phyloP scores from a whole-genome alignment of 2,113 vertebrate species.

The Zootoca vivipara region DNA sequence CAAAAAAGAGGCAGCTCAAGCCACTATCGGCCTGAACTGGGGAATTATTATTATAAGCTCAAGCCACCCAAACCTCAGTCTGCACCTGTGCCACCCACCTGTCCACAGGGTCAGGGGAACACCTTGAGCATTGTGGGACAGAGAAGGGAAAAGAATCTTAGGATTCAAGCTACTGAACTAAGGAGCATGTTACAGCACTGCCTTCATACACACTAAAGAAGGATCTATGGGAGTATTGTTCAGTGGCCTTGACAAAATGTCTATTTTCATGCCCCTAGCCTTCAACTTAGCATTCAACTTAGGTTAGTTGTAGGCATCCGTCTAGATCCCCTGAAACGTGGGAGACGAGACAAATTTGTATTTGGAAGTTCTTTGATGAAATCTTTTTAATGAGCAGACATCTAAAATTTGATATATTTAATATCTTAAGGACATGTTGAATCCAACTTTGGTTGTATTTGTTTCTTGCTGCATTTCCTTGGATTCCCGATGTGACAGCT shows the following conservation, averaged over 20 bases:
- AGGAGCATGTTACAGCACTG: no score
- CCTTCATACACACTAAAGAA: not conserved
- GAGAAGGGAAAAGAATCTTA: no score
- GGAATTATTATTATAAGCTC: no score
- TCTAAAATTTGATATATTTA: constrained; percentile 35
- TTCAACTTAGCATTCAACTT: not conserved
- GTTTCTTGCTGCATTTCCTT: not conserved
- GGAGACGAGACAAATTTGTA: constrained; percentile 22
- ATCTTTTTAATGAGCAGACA: constrained; percentile 58
- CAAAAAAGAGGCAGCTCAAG: no score
- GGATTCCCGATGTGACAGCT: not conserved
- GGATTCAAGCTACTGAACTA: no score
- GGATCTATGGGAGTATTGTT: not conserved
- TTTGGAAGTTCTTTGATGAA: constrained; percentile 38
- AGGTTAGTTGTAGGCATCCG: constrained; percentile 28
- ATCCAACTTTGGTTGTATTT: constrained; percentile 4
- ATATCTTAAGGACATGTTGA: constrained; percentile 12
- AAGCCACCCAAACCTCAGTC: no score
- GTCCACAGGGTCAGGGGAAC: no score
- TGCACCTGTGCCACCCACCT: no score
- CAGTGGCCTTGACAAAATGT: not conserved
- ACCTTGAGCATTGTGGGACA: no score
- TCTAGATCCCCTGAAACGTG: constrained; percentile 12
- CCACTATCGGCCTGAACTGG: no score
- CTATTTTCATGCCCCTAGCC: not conserved